phyloP scores from a whole-genome alignment of 2,113 vertebrate genomes.

The Myotis lucifugus region DNA sequence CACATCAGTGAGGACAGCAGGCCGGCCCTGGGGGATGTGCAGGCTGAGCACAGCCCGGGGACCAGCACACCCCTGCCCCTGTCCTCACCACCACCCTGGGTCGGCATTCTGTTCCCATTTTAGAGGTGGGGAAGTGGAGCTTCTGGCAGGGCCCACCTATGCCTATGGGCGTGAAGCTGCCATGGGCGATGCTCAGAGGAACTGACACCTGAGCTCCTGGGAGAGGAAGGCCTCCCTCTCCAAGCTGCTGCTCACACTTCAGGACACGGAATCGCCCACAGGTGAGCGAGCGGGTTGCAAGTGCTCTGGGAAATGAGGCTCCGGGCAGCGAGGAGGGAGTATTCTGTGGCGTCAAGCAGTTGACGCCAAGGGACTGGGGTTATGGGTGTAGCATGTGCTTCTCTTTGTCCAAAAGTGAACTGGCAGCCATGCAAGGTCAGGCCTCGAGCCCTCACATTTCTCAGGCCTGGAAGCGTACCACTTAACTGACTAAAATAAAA shows the following conservation, averaged over 20 bases:
- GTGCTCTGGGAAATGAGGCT: neutral
- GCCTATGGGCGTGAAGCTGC: neutral
- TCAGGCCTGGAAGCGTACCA: neutral
- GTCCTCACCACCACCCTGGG: neutral
- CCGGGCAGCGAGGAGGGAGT: neutral
- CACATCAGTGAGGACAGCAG: neutral
- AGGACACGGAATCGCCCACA: neutral
- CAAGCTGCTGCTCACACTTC: no score
- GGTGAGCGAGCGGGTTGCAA: neutral
- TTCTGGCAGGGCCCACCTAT: neutral
- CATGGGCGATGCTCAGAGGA: neutral
- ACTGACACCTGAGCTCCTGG: neutral
- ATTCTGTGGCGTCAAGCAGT: neutral
- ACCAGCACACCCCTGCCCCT: no score
- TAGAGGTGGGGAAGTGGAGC: neutral
- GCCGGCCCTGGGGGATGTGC: no score
- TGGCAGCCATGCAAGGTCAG: neutral
- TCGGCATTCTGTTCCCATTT: neutral
- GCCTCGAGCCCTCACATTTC: neutral
- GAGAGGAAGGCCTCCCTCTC: neutral
- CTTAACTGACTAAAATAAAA: neutral
- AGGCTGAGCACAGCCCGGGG: no score
- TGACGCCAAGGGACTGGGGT: neutral
- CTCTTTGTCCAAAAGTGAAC: neutral
- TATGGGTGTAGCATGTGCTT: fast-evolving